Percentiles rank a stretch among this genome's conserved stretches.
Conservation (phyloP, 2,888 invertebrate species). For the Thera obeliscata region DNA sequence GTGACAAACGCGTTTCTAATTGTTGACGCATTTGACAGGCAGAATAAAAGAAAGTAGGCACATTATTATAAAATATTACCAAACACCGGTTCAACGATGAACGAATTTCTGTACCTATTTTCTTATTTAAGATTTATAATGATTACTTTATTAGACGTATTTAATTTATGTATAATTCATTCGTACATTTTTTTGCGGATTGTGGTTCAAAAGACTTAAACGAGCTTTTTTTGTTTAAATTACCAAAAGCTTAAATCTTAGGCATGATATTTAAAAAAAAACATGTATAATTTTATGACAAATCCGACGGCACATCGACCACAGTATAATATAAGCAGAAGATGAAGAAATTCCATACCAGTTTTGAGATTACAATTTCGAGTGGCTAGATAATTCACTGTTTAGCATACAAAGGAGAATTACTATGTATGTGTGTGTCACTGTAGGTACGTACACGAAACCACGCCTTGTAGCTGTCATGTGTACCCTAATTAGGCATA, state of each 20-base stretch:
- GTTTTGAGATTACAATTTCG: conserved; percentile 83
- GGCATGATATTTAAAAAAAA: conserved; percentile 6
- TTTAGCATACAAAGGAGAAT: conserved; percentile 84
- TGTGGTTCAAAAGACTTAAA: conserved; percentile 16
- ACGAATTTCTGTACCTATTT: neutral
- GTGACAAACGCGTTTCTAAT: conserved; percentile 43
- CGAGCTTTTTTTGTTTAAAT: conserved; percentile 1
- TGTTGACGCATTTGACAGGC: conserved; percentile 42
- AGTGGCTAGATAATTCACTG: conserved; percentile 81
- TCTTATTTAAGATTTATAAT: neutral
- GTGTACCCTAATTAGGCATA: conserved; percentile 81
- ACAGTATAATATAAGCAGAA: conserved; percentile 62
- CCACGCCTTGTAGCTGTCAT: conserved; percentile 82
- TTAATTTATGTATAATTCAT: neutral
- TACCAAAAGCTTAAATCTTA: neutral
- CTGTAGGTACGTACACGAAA: conserved; percentile 65
- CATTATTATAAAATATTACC: conserved; percentile 9
- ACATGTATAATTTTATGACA: conserved; percentile 38
- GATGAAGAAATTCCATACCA: conserved; percentile 82
- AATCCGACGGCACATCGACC: conserved; percentile 34
- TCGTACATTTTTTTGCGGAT: neutral
- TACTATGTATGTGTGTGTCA: conserved; percentile 79
- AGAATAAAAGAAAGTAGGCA: conserved; percentile 37
- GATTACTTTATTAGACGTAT: neutral
- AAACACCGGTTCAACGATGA: conserved; percentile 2